These are phyloP conservation scores for Helicoverpa armigera DNA, from an alignment of 1,140 invertebrate species.

Conservation along the genomic window DNA sequence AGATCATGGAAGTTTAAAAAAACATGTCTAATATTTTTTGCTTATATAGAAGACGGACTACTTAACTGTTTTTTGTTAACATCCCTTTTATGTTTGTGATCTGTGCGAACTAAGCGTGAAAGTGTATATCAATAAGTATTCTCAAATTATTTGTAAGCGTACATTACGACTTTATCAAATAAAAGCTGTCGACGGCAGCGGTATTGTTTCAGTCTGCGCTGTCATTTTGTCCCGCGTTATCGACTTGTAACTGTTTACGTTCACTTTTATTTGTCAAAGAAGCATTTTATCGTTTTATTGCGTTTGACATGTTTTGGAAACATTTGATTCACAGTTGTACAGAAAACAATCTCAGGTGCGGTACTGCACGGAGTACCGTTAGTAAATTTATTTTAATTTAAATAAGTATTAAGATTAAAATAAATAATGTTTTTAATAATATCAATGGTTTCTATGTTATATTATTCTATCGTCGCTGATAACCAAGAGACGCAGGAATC, in stretches of 20 bases:
- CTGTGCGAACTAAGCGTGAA: constrained; percentile 5
- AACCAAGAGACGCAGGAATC: constrained; percentile 19
- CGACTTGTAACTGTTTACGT: constrained; percentile 30
- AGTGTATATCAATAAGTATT: constrained; percentile 17
- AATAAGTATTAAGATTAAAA: constrained; percentile 23
- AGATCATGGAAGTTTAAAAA: too few relatives aligned
- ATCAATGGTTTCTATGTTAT: constrained; percentile 31
- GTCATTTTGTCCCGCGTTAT: constrained; percentile 31
- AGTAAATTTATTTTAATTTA: constrained; percentile 13
- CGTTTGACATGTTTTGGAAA: constrained; percentile 30
- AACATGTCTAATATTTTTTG: too few relatives aligned
- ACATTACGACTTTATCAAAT: constrained; percentile 51
- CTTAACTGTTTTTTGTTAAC: background rate
- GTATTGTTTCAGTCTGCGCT: constrained; percentile 31
- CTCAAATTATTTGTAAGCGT: constrained; percentile 51
- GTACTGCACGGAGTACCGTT: constrained; percentile 6
- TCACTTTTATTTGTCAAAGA: constrained; percentile 19
- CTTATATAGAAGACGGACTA: too few relatives aligned
- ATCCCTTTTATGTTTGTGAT: background rate
- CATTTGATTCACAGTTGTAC: constrained; percentile 34
- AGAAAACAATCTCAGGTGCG: constrained; percentile 23
- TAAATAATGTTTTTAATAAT: constrained; percentile 37
- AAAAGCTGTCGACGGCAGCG: constrained; percentile 45
- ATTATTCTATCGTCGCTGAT: background rate
- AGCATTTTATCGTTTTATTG: constrained; percentile 28